Percentiles rank a stretch among this genome's conserved stretches.
Conservation (phyloP, 2,113 vertebrate genomes). For the Saguinus imperator region DNA sequence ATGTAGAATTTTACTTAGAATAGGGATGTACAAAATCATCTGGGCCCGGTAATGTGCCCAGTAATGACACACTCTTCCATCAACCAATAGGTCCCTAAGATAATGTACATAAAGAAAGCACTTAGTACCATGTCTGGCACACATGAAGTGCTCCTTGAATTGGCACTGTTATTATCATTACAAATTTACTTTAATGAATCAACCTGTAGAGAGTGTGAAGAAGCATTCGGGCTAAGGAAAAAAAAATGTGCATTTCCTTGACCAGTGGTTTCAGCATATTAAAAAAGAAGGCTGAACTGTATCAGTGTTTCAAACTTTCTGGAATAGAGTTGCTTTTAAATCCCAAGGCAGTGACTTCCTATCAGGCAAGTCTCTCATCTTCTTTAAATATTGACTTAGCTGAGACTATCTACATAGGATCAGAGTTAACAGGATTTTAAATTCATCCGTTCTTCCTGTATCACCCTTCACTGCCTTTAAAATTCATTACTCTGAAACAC, state of each 20-base stretch:
- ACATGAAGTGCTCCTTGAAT: background rate
- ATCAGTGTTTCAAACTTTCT: background rate
- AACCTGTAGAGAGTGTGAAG: background rate
- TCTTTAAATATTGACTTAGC: constrained; percentile 46
- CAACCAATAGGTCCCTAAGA: no score
- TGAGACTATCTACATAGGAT: background rate
- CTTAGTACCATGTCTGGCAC: background rate
- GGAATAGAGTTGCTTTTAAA: background rate
- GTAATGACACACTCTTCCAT: no score
- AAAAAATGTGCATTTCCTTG: background rate
- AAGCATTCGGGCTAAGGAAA: background rate
- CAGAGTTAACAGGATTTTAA: constrained; percentile 35
- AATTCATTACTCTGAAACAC: constrained; percentile 24
- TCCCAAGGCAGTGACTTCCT: background rate
- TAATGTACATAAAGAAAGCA: background rate
- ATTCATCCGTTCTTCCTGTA: constrained; percentile 12
- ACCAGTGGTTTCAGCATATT: background rate
- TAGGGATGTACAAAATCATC: no score
- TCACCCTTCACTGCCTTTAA: constrained; percentile 41
- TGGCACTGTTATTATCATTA: background rate
- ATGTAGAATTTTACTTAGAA: background rate
- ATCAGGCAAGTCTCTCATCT: background rate
- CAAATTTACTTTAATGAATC: background rate
- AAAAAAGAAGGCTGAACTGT: background rate
- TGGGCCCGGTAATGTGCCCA: no score